These are phyloP conservation scores for Scortum barcoo DNA, from an alignment of 2,113 vertebrate species.

Conservation along the genomic window DNA sequence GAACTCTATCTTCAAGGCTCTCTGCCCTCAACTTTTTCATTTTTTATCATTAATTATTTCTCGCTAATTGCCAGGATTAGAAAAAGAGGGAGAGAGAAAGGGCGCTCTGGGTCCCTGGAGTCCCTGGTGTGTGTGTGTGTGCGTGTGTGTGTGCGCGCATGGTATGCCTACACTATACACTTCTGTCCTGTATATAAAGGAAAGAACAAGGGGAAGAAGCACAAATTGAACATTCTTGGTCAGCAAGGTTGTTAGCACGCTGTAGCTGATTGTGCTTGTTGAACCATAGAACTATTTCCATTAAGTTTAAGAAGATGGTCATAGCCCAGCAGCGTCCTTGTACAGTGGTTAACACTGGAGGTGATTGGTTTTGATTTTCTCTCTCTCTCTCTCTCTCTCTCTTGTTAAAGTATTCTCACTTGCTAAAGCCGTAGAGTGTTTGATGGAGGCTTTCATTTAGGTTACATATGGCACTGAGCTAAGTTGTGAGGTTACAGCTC, in stretches of 20 bases:
- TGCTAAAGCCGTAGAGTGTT: not conserved
- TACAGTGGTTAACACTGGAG: constrained; percentile 41
- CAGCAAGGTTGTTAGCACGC: constrained; percentile 61
- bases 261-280: constrained; percentile 67
- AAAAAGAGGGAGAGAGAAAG: constrained; percentile 68
- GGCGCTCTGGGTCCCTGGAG: constrained; percentile 69
- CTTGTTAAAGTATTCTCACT: constrained; percentile 1
- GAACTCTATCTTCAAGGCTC: constrained; percentile 80
- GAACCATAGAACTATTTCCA: constrained; percentile 71
- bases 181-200: constrained; percentile 24
- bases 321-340: constrained; percentile 63
- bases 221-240: constrained; percentile 67
- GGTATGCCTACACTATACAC: constrained; percentile 27
- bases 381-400: not conserved
- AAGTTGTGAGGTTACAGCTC: constrained; percentile 1
- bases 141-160: constrained; percentile 1
- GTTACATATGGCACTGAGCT: not conserved
- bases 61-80: constrained; percentile 83
- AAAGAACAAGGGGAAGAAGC: constrained; percentile 50
- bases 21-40: constrained; percentile 77
- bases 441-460: not conserved
- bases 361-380: constrained; percentile 47
- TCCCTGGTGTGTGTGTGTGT: constrained; percentile 23
- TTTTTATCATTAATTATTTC: constrained; percentile 83
- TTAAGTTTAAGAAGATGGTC: constrained; percentile 60